Base-by-base conservation (phyloP, 2,888 invertebrate genomes). In the Volucella zonaria region DNA sequence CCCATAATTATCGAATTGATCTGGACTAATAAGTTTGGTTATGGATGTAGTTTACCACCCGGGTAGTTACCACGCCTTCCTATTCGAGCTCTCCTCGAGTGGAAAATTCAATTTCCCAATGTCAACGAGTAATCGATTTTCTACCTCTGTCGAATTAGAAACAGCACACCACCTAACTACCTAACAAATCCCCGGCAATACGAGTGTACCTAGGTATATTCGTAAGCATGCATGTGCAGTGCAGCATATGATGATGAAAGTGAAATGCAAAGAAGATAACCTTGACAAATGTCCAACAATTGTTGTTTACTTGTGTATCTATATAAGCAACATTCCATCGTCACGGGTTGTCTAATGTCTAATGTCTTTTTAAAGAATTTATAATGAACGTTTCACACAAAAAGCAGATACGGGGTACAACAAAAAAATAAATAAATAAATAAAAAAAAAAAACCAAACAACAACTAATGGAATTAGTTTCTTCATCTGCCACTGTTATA, bases 281-380 rank as follows among this genome's bases (percentile, higher is more conserved):
- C 82, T 82, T 82, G 82, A 77, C 76, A 82, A 76, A 82, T 71
- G 66, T 31, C 66, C 70, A 67, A 77, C 59, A 82, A 67, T 77
- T 77, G 71, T 77, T 77, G 81, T 71, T 66, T 23, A 42, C 59
- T 31, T 47, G 45, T 51, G 11, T 45, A 45, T 38, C 45, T n/a
- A 15, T 12, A 38, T 38, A 31, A 31, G 31, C 31, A 6, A 31
- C 31, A 31, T 31, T 31, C 31, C 49, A 56, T 66, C 18, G n/a
- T 66, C 54, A 79, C 15, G 51, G 49, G 15, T 49, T 45, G 56
- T 45, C 45, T 31, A 31, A 31, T 11, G 11, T 10, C 3, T 64
- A 1, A 11, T 49, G 6, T 18, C 12, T 64, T 51, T 51, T 40
- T 12, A 10, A 51, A 10, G 40, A 8, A 6, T 31, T 31, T 31